These are phyloP conservation scores for Orthosia gothica DNA, from an alignment of 2,888 invertebrate species.

Conservation along the genomic window DNA sequence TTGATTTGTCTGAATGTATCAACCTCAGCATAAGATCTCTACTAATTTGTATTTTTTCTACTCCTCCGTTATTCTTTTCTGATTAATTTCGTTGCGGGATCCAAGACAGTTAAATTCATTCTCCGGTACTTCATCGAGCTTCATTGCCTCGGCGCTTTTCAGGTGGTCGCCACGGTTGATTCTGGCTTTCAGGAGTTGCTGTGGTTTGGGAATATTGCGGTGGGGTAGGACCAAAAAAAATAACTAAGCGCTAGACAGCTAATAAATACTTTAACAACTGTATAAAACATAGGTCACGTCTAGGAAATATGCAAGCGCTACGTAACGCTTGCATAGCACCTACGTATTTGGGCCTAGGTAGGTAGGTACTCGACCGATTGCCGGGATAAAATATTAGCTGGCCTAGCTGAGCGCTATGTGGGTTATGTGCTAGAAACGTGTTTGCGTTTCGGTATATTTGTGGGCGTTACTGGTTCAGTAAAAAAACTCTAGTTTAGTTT, in stretches of 20 bases:
- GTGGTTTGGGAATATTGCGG: too few species aligned
- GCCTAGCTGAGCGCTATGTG: constrained; percentile 7
- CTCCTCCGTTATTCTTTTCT: too few species aligned
- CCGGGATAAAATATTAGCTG: constrained; percentile 53
- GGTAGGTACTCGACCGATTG: constrained; percentile 46
- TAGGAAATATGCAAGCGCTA: constrained; percentile 53
- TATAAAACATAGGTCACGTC: constrained; percentile 54
- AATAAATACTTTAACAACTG: neutral
- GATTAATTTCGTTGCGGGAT: too few species aligned
- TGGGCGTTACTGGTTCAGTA: neutral
- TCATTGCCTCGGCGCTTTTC: too few species aligned
- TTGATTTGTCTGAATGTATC: too few species aligned
- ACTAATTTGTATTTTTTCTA: too few species aligned
- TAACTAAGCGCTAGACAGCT: constrained; percentile 7
- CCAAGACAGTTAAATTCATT: too few species aligned
- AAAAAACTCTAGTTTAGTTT: neutral
- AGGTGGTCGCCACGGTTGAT: too few species aligned
- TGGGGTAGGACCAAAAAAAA: too few species aligned
- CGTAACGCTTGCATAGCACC: constrained; percentile 36
- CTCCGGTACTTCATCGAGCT: too few species aligned
- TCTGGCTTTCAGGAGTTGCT: too few species aligned
- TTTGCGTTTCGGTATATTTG: constrained; percentile 10
- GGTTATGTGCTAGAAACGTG: constrained; percentile 9
- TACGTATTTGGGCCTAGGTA: constrained; percentile 26
- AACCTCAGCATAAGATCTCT: too few species aligned